Base-by-base conservation (phyloP, 1,140 invertebrate genomes). In the Lepidurus couesii region DNA sequence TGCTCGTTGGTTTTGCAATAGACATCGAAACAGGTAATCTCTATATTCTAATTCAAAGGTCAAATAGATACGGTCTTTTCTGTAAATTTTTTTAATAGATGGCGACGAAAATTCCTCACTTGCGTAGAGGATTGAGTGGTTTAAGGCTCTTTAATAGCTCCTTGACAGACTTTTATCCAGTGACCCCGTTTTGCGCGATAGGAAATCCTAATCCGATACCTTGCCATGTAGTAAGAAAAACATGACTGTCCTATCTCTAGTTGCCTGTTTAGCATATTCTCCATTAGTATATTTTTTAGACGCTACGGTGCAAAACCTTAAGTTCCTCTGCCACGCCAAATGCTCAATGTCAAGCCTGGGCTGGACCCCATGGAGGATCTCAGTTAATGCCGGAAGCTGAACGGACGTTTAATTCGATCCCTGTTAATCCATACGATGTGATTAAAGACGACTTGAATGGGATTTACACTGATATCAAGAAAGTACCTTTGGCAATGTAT, bases 371-470 rank as follows among this genome's bases (percentile, higher is more conserved):
- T 21, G 13, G 53, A 7, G 21, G 21, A n/a, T 65, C 53, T 65
- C 53, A 16, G 21, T n/a, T 16, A 7, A 65, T n/a, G 16, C 53
- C 8, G 5, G 53, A 65, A 65, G 53, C 13, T 21, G 53, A 65
- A n/a, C 53, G 16, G 21, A 16, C 53, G 4, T 65, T 5, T 7
- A 65, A 21, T 65, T 91, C 81, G 85, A 86, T 80, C 90, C 91
- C 85, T 21, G 88, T 93, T 77, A 92, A 96, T 86, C 94, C 94
- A 80, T 95, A 95, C 84, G 90, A 90, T 82, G 87, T 96, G 74
- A 87, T 95, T 74, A 92, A 95, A 81, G 90, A 93, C 82, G 94
- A 96, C 82, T 88, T 97, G 73, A 91, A 92, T 83, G 90, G 91
- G 83, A 89, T 95, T 81, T 93, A 93, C 82, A 89, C 89, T 81